These are phyloP conservation scores for Pollimyrus isidori DNA, from an alignment of 2,113 vertebrate species.

Conservation along the genomic window DNA sequence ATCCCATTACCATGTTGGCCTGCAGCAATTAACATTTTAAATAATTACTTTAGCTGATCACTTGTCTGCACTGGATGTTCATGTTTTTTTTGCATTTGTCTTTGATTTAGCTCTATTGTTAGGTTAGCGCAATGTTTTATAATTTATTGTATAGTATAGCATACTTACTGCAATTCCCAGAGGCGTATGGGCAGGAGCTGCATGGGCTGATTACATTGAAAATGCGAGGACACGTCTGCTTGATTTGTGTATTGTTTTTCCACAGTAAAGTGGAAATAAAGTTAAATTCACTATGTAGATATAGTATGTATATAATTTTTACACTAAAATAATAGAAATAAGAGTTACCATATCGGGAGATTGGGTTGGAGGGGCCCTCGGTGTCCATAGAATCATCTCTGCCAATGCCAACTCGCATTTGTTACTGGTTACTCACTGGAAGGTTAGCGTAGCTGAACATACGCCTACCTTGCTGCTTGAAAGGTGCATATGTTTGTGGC, in stretches of 20 bases:
- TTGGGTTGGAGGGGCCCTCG: background rate
- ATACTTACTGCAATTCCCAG: background rate
- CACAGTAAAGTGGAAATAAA: background rate
- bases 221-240: background rate
- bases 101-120: background rate
- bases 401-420: background rate
- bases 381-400: background rate
- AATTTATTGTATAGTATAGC: background rate
- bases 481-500: background rate
- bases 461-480: background rate
- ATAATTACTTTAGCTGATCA: background rate
- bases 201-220: background rate
- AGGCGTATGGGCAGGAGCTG: background rate
- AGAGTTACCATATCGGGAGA: background rate
- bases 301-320: background rate
- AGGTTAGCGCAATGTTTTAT: background rate
- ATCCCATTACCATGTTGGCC: background rate
- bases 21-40: background rate
- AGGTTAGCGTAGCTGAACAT: background rate
- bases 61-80: background rate
- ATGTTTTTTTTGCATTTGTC: background rate
- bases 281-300: background rate
- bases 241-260: background rate
- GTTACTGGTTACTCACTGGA: background rate
- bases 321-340: background rate